Base-by-base conservation (phyloP, 2,797 vertebrate genomes). In the Cichlasoma orientale region DNA sequence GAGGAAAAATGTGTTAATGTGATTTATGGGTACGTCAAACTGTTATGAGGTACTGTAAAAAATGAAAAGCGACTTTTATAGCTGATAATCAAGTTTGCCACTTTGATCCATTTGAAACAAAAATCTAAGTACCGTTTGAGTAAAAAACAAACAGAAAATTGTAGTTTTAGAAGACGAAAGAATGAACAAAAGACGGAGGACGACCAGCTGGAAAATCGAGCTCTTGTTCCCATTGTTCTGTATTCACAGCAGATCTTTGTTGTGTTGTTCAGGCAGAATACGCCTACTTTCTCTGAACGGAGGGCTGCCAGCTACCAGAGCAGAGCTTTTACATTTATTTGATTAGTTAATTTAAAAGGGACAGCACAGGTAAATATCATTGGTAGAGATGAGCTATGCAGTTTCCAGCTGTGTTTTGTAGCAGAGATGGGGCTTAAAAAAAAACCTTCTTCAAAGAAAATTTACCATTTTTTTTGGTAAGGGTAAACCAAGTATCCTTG, bases 211-310 rank as follows among this genome's bases (percentile, higher is more conserved):
- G 29, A 9, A 41, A 76, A 87, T 75, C 7, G 53, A 76, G 72
- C 74, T 79, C 11, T 85, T 86, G 86, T 89, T 86, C 52, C 80
- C 14, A 74, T 89, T 90, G 85, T 91, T 86, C 82, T 74, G 78
- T 84, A 56, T 80, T 80, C 55, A 85, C 69, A 88, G 81, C 71
- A 77, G 66, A 82, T 85, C 87, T 78, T 86, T 85, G 86, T 90
- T 87, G 69, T 83, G 38, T 53, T 74, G 74, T 69, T 84, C 9
- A 57, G 33, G 44, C 73, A 61, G 53, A 79, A 77, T 16, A 72
- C 58, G 1, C 78, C 72, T 25, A 52, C 75, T 21, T 78, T 72
- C 77, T 71, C 29, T 55, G 38, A 66, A 80, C 25, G 2, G 13
- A 76, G 59, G 10, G 47, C 8, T 33, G n/a, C 66, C 54, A 58